A percentile compares a stretch with the other conserved stretches of the same genome.
phyloP scores from a whole-genome alignment of 2,113 vertebrate species.

The Rhinoderma darwinii region DNA sequence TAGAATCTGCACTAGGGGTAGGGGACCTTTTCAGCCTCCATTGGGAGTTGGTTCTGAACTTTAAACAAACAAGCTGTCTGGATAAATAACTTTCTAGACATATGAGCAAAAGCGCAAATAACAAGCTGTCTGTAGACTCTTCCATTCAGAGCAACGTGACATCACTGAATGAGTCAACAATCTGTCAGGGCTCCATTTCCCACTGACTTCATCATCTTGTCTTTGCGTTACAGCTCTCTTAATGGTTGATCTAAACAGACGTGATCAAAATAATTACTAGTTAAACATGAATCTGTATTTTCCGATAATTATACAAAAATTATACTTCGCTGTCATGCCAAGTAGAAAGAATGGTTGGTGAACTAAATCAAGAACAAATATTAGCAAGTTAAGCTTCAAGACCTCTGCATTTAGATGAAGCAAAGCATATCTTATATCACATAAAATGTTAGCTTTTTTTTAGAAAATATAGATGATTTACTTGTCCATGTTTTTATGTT shows the following conservation, averaged over 20 bases:
- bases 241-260: constrained; percentile 45
- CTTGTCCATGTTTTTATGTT: neutral
- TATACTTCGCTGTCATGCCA: neutral
- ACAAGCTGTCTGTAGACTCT: constrained; percentile 46
- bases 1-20: constrained; percentile 66
- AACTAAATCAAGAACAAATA: neutral
- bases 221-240: constrained; percentile 28
- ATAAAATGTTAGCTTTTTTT: neutral
- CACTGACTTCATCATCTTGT: constrained; percentile 50
- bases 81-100: constrained; percentile 70
- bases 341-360: neutral
- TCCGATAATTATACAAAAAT: constrained; percentile 41
- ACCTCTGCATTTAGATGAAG: neutral
- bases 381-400: neutral
- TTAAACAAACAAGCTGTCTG: constrained; percentile 71
- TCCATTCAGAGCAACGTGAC: constrained; percentile 53
- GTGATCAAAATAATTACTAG: constrained; percentile 48
- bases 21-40: constrained; percentile 64
- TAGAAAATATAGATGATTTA: neutral
- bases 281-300: constrained; percentile 51
- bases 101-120: constrained; percentile 61
- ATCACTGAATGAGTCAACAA: constrained; percentile 60
- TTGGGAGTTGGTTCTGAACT: constrained; percentile 69
- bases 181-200: constrained; percentile 27
- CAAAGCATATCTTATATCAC: neutral